Base-by-base conservation (phyloP, 2,113 vertebrate genomes). In the Plotosus lineatus region DNA sequence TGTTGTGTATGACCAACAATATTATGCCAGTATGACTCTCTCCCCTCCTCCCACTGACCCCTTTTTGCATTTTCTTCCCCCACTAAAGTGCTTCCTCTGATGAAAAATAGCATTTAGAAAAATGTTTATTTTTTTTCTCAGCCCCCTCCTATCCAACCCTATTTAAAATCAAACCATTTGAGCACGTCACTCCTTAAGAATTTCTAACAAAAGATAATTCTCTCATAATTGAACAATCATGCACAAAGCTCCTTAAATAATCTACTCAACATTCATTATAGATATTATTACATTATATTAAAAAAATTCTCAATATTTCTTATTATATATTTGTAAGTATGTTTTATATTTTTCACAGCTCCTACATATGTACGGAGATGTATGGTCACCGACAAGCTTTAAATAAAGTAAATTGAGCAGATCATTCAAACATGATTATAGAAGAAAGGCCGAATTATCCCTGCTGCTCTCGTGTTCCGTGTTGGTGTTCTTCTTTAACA, bases 51-150 rank as follows among this genome's bases (percentile, higher is more conserved):
- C 87, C 85, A 85, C 88, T 82, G 80, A 84, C 82, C 76, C 75
- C 90, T 86, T 65, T 68, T 85, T n/a, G 46, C 84, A 88, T 87
- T 82, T 86, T 74, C 80, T 78, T 66, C 65, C 19, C 58, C 87
- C 71, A 82, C n/a, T 38, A 81, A 89, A 92, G 88, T 84, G 76
- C 84, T 91, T 77, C 77, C 82, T 92, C 33, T 88, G 81, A 85
- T 88, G 83, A 90, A 91, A 91, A 90, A 87, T 75, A 6, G 15
- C 84, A 76, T 81, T 87, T 88, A 40, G 48, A 84, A 53, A 87
- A 83, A 89, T 87, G 82, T 88, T 93, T 92, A 87, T 93, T 95
- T 93, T 95, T 93, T 90, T 80, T 85, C 83, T 75, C 63, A 69
- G 83, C 40, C 68, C 71, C 44, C 46, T 15, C 14, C 42, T 69